These are phyloP conservation scores for Stomatorhinus ivindoensis DNA, from an alignment of 2,113 vertebrate genomes.

Conservation along the genomic window DNA sequence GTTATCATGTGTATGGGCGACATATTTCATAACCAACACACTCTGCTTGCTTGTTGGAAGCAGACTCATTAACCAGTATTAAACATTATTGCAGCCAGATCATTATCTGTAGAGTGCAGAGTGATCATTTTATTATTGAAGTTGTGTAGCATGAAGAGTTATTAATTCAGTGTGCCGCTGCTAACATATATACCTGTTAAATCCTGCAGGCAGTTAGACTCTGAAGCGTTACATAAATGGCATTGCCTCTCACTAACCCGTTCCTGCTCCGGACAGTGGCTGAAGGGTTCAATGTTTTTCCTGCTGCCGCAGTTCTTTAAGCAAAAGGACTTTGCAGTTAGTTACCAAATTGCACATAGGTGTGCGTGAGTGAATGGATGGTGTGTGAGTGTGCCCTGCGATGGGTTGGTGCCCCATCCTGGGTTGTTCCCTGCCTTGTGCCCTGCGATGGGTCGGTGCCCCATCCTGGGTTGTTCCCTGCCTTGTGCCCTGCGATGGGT, in stretches of 20 bases:
- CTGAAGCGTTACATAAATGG: not conserved
- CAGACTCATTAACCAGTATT: not conserved
- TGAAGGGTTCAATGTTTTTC: not conserved
- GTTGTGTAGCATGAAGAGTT: not conserved
- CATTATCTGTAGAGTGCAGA: not conserved
- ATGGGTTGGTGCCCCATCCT: too few relatives aligned
- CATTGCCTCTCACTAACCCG: not conserved
- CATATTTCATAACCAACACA: not conserved
- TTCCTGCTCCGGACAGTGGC: not conserved
- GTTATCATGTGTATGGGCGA: not conserved
- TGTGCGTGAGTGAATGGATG: too few relatives aligned
- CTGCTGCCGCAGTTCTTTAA: not conserved
- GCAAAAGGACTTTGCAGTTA: not conserved
- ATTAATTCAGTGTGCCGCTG: not conserved
- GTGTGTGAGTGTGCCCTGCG: too few relatives aligned
- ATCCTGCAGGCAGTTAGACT: not conserved
- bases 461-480: too few relatives aligned
- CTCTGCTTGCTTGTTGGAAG: not conserved
- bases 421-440: too few relatives aligned
- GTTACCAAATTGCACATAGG: too few relatives aligned
- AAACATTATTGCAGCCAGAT: not conserved
- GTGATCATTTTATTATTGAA: not conserved
- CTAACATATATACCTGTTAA: not conserved
- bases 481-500: too few relatives aligned
- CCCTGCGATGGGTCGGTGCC: too few relatives aligned